Percentiles rank a stretch among this genome's conserved stretches.
Evolutionary conservation across 1,140 invertebrate species (phyloP).

Genomic region (Conus betulinus): DNA sequence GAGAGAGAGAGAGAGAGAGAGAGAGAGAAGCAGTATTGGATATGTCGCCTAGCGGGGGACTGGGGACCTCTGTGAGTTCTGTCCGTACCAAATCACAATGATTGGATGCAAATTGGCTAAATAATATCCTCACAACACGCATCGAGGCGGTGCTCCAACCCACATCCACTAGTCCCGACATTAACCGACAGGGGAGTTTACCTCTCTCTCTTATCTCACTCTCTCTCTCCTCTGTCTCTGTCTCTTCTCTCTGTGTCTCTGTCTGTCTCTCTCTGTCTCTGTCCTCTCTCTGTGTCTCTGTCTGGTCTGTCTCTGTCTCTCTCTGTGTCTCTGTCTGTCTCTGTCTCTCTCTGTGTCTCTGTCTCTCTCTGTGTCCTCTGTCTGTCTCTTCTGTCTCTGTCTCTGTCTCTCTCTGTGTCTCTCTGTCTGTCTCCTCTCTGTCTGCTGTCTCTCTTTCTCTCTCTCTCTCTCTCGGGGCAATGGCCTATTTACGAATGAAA

Average conservation of each 20-base stretch:
- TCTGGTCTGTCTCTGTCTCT: neutral
- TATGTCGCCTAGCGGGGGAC: neutral
- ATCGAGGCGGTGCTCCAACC: neutral
- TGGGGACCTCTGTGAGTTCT: neutral
- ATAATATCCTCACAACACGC: conserved; percentile 32
- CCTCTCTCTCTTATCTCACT: too few relatives aligned
- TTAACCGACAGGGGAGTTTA: neutral
- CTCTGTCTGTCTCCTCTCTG: too few relatives aligned
- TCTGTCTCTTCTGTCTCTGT: neutral
- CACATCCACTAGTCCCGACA: neutral
- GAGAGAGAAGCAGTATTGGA: neutral
- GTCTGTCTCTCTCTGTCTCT: neutral
- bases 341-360: neutral
- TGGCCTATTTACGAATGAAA: too few relatives aligned
- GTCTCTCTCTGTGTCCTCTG: neutral
- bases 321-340: neutral
- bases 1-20: neutral
- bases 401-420: neutral
- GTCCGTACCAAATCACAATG: neutral
- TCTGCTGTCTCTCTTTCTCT: too few relatives aligned
- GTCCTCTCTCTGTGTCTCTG: neutral
- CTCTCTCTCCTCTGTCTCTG: neutral
- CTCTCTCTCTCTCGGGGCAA: too few relatives aligned
- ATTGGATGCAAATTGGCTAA: conserved; percentile 35
- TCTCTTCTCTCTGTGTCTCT: neutral